phyloP scores from a whole-genome alignment of 1,140 invertebrate genomes.

The Palaemon carinicauda region DNA sequence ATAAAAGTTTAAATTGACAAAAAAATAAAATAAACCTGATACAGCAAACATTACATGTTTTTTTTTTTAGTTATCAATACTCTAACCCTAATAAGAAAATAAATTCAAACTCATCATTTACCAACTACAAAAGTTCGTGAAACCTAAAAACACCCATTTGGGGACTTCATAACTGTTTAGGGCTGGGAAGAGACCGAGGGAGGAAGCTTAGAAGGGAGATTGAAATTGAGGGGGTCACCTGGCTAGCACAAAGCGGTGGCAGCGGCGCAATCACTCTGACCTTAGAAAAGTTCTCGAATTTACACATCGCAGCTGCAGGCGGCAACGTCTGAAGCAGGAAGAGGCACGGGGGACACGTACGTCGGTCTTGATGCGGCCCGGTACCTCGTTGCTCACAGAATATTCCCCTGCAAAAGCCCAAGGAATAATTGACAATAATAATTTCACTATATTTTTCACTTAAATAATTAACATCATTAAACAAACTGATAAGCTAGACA shows the following conservation, averaged over 20 bases:
- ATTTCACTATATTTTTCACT: too few species aligned
- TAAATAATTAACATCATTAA: too few species aligned
- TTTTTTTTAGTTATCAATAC: not conserved
- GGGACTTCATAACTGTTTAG: slow-evolving; percentile 21
- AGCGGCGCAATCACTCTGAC: not conserved
- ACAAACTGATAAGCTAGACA: too few species aligned
- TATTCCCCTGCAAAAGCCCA: too few species aligned
- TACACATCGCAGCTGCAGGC: not conserved
- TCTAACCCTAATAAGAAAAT: slow-evolving; percentile 4
- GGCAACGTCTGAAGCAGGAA: too few species aligned
- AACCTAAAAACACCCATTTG: slow-evolving; percentile 32
- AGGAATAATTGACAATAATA: too few species aligned
- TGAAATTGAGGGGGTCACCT: slow-evolving; percentile 45
- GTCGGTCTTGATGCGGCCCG: too few species aligned
- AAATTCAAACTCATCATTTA: slow-evolving; percentile 9
- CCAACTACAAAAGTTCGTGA: slow-evolving; percentile 1
- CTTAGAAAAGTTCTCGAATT: not conserved
- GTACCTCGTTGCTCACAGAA: too few species aligned
- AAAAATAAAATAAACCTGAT: slow-evolving; percentile 18
- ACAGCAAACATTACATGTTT: slow-evolving; percentile 6
- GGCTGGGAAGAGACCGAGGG: slow-evolving; percentile 29
- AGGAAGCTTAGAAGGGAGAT: slow-evolving; percentile 18
- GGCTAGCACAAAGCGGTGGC: slow-evolving; percentile 43
- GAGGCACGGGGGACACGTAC: too few species aligned
- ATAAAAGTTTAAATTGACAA: slow-evolving; percentile 3